These are phyloP conservation scores for Sebastolobus altivelis DNA, from an alignment of 2,797 vertebrate genomes.

Conservation along the genomic window DNA sequence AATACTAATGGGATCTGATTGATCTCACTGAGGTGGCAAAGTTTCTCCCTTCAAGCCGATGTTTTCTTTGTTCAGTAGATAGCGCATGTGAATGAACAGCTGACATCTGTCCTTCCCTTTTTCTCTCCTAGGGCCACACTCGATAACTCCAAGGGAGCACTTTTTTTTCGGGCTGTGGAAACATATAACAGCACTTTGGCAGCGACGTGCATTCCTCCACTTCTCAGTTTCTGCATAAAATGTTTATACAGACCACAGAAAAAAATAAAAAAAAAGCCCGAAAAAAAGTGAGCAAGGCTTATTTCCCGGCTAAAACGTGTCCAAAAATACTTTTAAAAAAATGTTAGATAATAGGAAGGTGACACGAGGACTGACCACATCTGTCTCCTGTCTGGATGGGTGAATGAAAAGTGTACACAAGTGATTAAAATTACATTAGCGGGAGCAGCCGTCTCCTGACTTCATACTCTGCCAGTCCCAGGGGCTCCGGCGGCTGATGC, in stretches of 20 bases:
- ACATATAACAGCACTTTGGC: slow-evolving; percentile 42
- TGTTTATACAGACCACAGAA: slow-evolving; percentile 20
- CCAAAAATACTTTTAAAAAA: slow-evolving; percentile 39
- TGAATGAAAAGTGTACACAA: slow-evolving; percentile 57
- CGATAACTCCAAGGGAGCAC: slow-evolving; percentile 1
- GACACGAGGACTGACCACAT: slow-evolving; percentile 32
- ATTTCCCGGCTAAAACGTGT: slow-evolving; percentile 14
- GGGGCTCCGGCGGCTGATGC: slow-evolving; percentile 59
- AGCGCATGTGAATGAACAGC: slow-evolving; percentile 39
- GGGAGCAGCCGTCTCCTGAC: slow-evolving; percentile 46
- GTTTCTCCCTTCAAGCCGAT: slow-evolving; percentile 33
- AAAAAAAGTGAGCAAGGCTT: slow-evolving; percentile 3
- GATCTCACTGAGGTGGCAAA: slow-evolving; percentile 37
- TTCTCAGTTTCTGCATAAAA: slow-evolving; percentile 26
- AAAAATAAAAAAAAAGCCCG: slow-evolving; percentile 8
- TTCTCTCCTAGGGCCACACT: neutral
- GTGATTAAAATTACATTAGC: slow-evolving; percentile 76
- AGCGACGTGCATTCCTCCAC: slow-evolving; percentile 10
- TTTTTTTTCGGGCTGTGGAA: neutral
- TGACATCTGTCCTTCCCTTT: slow-evolving; percentile 31
- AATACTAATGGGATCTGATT: slow-evolving; percentile 60
- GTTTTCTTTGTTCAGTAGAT: slow-evolving; percentile 36
- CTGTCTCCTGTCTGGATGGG: slow-evolving; percentile 49
- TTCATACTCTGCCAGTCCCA: slow-evolving; percentile 58
- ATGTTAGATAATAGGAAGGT: slow-evolving; percentile 45